phyloP scores from a whole-genome alignment of 1,140 invertebrate species.

The Sweltsa coloradensis region DNA sequence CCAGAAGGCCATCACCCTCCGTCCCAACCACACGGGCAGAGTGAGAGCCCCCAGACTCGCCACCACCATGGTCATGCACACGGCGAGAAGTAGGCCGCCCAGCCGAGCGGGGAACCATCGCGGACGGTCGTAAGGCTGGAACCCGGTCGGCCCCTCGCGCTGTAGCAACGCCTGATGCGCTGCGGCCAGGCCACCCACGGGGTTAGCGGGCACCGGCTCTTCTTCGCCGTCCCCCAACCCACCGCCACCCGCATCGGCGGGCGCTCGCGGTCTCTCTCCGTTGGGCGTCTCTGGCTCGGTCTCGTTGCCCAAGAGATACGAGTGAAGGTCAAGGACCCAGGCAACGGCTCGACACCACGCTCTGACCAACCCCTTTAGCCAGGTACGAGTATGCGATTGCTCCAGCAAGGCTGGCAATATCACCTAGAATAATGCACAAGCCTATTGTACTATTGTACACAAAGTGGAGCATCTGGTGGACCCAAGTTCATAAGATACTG shows the following conservation, averaged over 20 bases:
- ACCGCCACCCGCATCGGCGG: constrained; percentile 16
- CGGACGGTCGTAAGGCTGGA: constrained; percentile 79
- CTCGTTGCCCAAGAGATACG: constrained; percentile 71
- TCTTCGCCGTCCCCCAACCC: not conserved
- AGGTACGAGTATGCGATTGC: constrained; percentile 86
- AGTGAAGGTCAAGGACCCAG: constrained; percentile 73
- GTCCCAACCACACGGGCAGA: constrained; percentile 80
- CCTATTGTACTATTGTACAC: no score
- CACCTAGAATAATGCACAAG: constrained; percentile 38
- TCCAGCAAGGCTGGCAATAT: constrained; percentile 91
- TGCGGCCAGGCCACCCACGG: constrained; percentile 52
- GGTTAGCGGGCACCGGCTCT: constrained; percentile 22
- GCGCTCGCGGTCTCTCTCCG: constrained; percentile 13
- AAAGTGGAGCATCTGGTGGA: no score
- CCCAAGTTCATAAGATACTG: no score
- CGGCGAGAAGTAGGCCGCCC: constrained; percentile 58
- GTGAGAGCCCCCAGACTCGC: constrained; percentile 73
- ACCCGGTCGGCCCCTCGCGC: constrained; percentile 62
- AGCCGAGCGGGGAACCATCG: constrained; percentile 70
- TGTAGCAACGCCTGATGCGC: constrained; percentile 72
- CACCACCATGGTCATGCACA: constrained; percentile 74
- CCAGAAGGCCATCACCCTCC: constrained; percentile 79
- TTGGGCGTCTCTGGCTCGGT: constrained; percentile 23
- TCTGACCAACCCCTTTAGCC: constrained; percentile 77
- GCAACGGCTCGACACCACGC: constrained; percentile 83